Evolutionary conservation across 2,797 vertebrate species (phyloP).

Genomic region (Simalia tracyae): DNA sequence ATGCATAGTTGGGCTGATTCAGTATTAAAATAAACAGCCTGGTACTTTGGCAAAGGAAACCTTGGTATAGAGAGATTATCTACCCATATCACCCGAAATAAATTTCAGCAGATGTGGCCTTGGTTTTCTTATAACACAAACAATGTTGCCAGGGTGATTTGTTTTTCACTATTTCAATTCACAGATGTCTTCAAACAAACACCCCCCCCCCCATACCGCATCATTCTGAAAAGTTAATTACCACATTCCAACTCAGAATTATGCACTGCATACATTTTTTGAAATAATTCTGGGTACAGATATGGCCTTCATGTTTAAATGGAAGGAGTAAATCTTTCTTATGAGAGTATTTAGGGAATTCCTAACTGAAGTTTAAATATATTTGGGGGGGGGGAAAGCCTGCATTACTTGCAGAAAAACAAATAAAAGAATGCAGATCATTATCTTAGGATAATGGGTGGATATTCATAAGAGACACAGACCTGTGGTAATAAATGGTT

Average conservation of each 20-base stretch:
- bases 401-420: neutral
- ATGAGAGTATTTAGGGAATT: neutral
- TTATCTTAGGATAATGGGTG: neutral
- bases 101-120: neutral
- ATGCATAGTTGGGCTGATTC: conserved; percentile 8
- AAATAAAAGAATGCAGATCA: neutral
- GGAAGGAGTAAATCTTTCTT: neutral
- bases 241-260: neutral
- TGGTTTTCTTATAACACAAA: neutral
- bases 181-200: neutral
- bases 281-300: neutral
- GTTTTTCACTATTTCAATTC: neutral
- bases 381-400: neutral
- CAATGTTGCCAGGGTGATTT: neutral
- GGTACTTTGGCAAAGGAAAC: neutral
- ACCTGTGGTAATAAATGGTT: neutral
- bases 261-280: neutral
- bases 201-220: neutral
- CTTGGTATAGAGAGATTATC: neutral
- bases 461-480: no score
- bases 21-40: neutral
- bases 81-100: neutral
- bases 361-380: neutral
- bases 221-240: neutral
- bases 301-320: neutral